Conservation (phyloP, 2,888 invertebrate genomes). For the Tinea trinotella region DNA sequence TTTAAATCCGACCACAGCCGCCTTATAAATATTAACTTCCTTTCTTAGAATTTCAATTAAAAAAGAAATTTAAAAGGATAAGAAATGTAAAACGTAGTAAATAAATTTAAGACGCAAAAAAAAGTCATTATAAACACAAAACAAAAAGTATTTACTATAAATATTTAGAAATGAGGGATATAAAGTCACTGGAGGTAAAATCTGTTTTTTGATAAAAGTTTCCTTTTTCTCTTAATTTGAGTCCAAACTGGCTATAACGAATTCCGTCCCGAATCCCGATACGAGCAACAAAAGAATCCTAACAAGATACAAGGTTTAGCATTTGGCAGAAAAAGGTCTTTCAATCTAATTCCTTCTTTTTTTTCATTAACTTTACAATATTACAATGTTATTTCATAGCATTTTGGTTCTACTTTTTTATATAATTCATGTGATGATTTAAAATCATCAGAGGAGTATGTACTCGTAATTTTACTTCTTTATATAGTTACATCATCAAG, state of each 20-base stretch:
- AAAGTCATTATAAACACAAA: slow-evolving; percentile 9
- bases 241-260: slow-evolving; percentile 13
- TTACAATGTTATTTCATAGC: no score
- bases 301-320: neutral
- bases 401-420: no score
- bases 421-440: no score
- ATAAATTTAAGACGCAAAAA: neutral
- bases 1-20: no score
- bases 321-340: neutral
- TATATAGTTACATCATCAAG: no score
- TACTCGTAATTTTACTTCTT: no score
- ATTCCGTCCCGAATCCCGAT: neutral
- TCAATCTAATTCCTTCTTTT: neutral
- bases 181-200: slow-evolving; percentile 12
- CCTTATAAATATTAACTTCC: no score
- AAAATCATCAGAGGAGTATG: no score
- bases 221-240: neutral
- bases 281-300: slow-evolving; percentile 3
- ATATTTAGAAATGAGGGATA: slow-evolving; percentile 6
- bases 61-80: no score
- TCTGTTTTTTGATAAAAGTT: slow-evolving; percentile 8
- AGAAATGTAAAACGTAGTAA: neutral
- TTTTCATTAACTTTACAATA: no score
- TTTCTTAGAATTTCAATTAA: no score
- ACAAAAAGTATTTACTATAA: slow-evolving; percentile 7